Evolutionary conservation across 1,140 invertebrate genomes (phyloP), one percentile per base, ranked within the genome.

Genomic region (Mercenaria mercenaria): DNA sequence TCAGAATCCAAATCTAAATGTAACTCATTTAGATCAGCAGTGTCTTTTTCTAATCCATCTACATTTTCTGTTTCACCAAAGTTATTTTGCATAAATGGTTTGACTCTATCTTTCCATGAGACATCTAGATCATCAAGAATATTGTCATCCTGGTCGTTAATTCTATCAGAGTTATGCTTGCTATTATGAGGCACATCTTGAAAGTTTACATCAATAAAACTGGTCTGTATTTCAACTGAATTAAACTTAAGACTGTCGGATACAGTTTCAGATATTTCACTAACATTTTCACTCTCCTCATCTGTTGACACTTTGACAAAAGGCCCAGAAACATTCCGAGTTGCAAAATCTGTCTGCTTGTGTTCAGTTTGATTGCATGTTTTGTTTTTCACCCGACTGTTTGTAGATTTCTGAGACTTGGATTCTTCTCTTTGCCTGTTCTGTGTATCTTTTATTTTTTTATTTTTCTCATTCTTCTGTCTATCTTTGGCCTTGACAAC

Each of bases 101-200:
- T 34, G 43, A 82, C 56, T 64, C 80, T 56, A 67, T 82, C 80
- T 67, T 67, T 82, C 80, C 80, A 82, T 34, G 80, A 82, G 34
- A 59, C 43, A 32, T 82, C 80, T 13, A 82, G 15, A 20, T 82
- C 80, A 41, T 82, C 80, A 43, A 82, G 39, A 13, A 82, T 82
- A 56, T 80, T 52, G 23, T 39, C 26, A 37, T 39, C 79, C 15
- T 82, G 20, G 11, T 43, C 37, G 26, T 59, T 29, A 61, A 10
- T 3, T 13, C 67, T 61, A 29, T 41, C n/a, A 67, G 18, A 26
- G 1, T 43, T n/a, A 41, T 67, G 20, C 20, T 67, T n/a, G 3
- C 10, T 52, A 26, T 52, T 50, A 6, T 47, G 43, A 13, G 76
- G 47, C 20, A 52, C 6, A 56, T 37, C 0, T 8, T 59, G n/a